Conservation (phyloP, 2,797 vertebrate species). For the Anguilla pacifica region DNA sequence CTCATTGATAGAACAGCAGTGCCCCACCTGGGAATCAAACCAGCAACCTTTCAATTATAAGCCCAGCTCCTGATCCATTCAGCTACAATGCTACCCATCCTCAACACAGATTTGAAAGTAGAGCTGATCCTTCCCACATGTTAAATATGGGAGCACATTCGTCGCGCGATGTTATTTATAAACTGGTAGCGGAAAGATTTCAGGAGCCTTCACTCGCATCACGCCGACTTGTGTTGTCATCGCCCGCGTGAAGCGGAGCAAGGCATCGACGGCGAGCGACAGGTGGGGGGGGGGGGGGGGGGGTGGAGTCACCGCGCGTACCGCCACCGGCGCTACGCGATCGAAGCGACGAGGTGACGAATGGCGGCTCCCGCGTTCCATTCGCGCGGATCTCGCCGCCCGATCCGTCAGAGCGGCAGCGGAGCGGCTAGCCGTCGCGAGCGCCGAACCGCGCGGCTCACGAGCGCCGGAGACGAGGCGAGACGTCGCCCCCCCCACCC, state of each 20-base stretch:
- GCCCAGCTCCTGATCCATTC: too few relatives aligned
- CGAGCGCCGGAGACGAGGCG: too few relatives aligned
- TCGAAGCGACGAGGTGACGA: not conserved
- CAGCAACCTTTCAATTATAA: not conserved
- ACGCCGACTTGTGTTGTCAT: not conserved
- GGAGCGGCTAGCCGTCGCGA: not conserved
- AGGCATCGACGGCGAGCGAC: not conserved
- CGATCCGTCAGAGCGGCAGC: constrained; percentile 13
- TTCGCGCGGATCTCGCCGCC: constrained; percentile 14
- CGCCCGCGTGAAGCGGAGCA: not conserved
- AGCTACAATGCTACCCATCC: not conserved
- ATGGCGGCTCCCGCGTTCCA: constrained; percentile 28
- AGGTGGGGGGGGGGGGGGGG: not conserved
- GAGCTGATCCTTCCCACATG: not conserved
- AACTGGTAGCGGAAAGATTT: not conserved
- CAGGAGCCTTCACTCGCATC: not conserved
- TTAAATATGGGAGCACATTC: not conserved
- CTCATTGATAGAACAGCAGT: not conserved
- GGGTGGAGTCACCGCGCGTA: not conserved
- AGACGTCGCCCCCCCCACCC: too few relatives aligned
- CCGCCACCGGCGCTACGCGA: not conserved
- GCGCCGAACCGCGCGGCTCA: too few relatives aligned
- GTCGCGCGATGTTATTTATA: not conserved
- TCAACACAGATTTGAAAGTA: not conserved
- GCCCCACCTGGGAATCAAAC: not conserved